These are phyloP conservation scores for Nesoenas mayeri DNA, from an alignment of 2,113 vertebrate genomes.

Conservation along the genomic window DNA sequence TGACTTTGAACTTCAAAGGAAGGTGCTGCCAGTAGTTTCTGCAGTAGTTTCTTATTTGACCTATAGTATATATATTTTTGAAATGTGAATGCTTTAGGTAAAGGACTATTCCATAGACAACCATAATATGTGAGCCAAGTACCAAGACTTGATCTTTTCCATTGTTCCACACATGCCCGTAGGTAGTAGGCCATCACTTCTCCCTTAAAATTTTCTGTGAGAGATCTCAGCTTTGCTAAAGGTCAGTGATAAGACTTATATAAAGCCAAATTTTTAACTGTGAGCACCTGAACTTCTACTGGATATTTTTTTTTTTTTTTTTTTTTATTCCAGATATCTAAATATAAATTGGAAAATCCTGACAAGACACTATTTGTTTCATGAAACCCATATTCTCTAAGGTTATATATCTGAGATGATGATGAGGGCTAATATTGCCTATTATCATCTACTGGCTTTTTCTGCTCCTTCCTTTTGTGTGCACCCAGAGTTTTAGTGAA, in stretches of 20 bases:
- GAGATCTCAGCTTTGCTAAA: background rate
- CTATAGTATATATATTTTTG: background rate
- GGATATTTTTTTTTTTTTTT: background rate
- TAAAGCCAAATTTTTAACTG: background rate
- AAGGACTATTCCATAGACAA: background rate
- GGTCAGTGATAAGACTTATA: background rate
- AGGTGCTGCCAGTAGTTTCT: background rate
- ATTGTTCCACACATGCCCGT: background rate
- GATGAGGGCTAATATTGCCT: background rate
- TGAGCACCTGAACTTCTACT: background rate
- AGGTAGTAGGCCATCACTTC: background rate
- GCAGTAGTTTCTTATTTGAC: background rate
- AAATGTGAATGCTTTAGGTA: background rate
- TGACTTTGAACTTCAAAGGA: background rate
- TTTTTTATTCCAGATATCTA: background rate
- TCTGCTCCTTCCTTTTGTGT: background rate
- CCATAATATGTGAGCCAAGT: background rate
- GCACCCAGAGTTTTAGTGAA: background rate
- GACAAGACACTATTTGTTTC: background rate
- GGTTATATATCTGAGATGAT: background rate
- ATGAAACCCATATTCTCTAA: background rate
- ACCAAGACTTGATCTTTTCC: background rate
- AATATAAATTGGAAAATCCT: background rate
- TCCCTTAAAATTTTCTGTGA: background rate
- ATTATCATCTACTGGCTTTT: background rate